Conservation (phyloP, 2,888 invertebrate species). For the Nesidiocoris tenuis region DNA sequence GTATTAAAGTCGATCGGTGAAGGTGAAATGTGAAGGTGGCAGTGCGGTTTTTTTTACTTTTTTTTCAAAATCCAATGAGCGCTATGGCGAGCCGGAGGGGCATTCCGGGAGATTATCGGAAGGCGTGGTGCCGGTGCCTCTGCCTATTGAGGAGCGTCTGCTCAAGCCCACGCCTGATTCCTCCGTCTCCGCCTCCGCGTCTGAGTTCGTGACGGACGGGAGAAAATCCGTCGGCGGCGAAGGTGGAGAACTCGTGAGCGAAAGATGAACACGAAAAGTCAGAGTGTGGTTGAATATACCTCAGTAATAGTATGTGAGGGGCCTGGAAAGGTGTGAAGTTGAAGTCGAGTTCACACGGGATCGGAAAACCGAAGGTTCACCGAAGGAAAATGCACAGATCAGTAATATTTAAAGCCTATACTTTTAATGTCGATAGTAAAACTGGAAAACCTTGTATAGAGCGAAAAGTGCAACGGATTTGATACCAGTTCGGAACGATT, state of each 20-base stretch:
- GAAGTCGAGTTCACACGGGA: neutral
- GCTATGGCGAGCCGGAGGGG: neutral
- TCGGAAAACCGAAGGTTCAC: no score
- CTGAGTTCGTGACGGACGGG: neutral
- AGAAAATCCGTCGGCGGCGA: neutral
- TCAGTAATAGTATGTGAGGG: neutral
- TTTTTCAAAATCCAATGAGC: neutral
- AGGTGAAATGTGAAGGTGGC: neutral
- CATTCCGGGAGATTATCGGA: neutral
- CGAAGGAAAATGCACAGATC: no score
- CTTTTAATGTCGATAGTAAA: no score
- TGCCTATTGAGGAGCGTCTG: neutral
- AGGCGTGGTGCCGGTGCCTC: neutral
- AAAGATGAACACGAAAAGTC: neutral
- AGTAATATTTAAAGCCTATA: no score
- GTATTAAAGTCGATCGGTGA: neutral
- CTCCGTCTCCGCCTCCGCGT: neutral
- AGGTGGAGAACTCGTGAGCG: neutral
- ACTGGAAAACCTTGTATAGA: no score
- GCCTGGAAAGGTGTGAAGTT: neutral
- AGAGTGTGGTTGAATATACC: neutral
- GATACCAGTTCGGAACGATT: no score
- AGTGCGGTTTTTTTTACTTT: neutral
- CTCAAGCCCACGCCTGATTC: neutral
- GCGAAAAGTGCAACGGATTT: no score